phyloP scores from a whole-genome alignment of 1,140 invertebrate species.

The Papilio helenus region DNA sequence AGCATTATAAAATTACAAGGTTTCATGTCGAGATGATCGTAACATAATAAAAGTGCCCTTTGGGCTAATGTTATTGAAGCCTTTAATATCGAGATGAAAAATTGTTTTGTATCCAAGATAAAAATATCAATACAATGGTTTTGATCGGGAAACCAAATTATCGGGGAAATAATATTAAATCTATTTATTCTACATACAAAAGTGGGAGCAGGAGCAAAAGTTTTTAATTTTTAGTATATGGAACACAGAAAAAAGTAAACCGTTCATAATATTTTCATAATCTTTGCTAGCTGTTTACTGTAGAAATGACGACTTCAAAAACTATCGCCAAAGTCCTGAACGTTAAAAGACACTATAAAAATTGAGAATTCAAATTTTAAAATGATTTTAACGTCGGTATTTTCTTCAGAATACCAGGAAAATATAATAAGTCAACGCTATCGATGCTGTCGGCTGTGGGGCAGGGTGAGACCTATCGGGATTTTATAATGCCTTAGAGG shows the following conservation, averaged over 20 bases:
- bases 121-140: neutral
- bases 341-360: neutral
- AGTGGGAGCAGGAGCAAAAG: neutral
- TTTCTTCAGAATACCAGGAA: constrained; percentile 1
- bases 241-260: too few relatives aligned
- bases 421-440: constrained; percentile 38
- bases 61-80: neutral
- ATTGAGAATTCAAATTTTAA: neutral
- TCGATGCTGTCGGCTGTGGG: constrained; percentile 8
- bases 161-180: neutral
- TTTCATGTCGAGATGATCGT: neutral
- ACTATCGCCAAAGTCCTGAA: neutral
- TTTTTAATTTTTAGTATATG: neutral
- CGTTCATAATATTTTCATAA: too few relatives aligned
- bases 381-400: neutral
- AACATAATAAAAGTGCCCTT: neutral
- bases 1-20: neutral
- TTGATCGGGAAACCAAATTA: neutral
- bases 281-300: neutral
- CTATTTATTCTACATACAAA: neutral
- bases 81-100: neutral
- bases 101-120: neutral
- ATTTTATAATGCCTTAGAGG: constrained; percentile 37
- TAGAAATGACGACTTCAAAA: neutral
- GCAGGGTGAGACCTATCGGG: constrained; percentile 18